phyloP scores from a whole-genome alignment of 2,113 vertebrate genomes.

The Vidua macroura region DNA sequence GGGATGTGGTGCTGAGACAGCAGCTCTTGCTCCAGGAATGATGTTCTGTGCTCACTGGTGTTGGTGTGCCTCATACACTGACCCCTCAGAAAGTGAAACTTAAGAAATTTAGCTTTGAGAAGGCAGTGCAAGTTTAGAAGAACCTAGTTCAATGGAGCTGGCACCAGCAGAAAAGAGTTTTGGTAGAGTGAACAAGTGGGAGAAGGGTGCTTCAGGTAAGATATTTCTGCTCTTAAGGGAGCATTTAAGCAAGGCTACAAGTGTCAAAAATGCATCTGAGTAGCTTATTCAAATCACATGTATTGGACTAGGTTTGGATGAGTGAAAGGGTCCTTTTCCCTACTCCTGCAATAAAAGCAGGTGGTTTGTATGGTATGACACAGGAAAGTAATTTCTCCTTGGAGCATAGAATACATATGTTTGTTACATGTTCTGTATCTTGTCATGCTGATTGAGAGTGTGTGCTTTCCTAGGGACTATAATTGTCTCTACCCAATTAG shows the following conservation, averaged over 20 bases:
- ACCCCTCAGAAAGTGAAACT: neutral
- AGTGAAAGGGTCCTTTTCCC: neutral
- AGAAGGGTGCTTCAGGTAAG: neutral
- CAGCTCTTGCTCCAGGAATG: neutral
- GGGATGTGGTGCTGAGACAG: neutral
- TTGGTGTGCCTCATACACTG: accelerated
- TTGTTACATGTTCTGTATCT: neutral
- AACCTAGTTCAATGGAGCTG: neutral
- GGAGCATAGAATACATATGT: neutral
- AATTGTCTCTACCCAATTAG: neutral
- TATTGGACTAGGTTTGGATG: neutral
- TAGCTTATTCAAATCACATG: neutral
- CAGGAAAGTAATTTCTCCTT: neutral
- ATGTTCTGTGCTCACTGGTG: neutral
- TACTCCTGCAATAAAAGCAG: neutral
- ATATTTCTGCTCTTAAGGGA: neutral
- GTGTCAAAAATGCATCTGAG: neutral
- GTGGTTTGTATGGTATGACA: neutral
- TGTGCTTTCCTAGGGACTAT: neutral
- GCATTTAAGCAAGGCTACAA: neutral
- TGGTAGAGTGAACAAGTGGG: neutral
- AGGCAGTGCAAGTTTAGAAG: neutral
- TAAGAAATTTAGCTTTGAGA: neutral
- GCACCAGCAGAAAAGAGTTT: neutral
- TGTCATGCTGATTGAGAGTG: neutral